Evolutionary conservation across 2,888 invertebrate species (phyloP), one percentile per base, ranked within the genome.

Genomic region (Germaria angustata): DNA sequence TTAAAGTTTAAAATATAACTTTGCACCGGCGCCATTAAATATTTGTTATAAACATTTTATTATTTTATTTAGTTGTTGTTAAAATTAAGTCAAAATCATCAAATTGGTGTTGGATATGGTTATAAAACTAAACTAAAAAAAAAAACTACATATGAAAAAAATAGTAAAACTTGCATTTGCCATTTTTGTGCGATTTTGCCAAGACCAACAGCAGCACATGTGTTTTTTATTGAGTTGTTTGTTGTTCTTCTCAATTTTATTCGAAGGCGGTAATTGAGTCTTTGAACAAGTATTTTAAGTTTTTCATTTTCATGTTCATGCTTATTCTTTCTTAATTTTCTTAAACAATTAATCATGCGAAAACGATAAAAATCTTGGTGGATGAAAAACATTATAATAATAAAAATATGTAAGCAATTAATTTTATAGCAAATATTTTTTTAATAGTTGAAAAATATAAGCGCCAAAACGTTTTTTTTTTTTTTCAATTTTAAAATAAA

Each of bases 21-120:
- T 72, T 72, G 61, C 65, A 81, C 81, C 78, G 81, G 81, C 81
- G 81, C 78, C 81, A 81, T 72, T 24, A 66, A 81, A 65, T 76
- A 76, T 81, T 71, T 44, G 63, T 44, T 66, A 22, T 6, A 34
- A 46, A 46, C 51, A 72, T 77, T 72, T 77, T 72, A 55, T 49
- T 68, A 71, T 72, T 72, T 32, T 63, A 36, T 53, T 46, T 28
- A 44, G 44, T 51, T 53, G 28, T 61, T 63, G 34, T 81, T 61
- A 55, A 76, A 71, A 71, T 78, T 78, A 57, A 78, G 57, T 65
- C 78, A 75, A 78, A 72, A 78, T 73, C 68, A 57, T 81, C 63
- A 81, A 81, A 78, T 65, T 78, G 68, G 55, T 73, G 78, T 81
- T 78, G 46, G 39, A 81, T 63, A 72, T 80, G 76, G n/a, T 73